Evolutionary conservation across 2,113 vertebrate genomes (phyloP).

Genomic region (Capra hircus): DNA sequence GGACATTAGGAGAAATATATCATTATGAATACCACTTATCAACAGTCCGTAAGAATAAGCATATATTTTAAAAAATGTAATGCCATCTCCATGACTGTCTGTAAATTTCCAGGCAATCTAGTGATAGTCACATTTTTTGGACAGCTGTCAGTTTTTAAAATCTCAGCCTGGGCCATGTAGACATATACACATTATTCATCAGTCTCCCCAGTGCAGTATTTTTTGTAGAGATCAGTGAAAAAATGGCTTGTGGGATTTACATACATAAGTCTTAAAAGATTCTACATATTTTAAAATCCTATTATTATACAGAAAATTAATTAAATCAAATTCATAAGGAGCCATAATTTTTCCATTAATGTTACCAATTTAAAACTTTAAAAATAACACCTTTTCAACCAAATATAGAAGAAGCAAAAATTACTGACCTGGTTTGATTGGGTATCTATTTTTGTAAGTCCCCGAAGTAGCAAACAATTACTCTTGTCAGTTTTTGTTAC

Average conservation of each 20-base stretch:
- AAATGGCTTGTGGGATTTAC: constrained; percentile 39
- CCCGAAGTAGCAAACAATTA: constrained; percentile 69
- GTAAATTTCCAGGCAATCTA: not conserved
- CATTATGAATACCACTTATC: not conserved
- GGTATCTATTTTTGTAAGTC: constrained; percentile 66
- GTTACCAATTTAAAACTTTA: constrained; percentile 41
- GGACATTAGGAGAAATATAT: not conserved
- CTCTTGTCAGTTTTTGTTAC: constrained; percentile 71
- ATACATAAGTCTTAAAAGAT: constrained; percentile 39
- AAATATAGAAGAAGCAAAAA: constrained; percentile 49
- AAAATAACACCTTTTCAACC: constrained; percentile 41
- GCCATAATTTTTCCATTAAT: constrained; percentile 29
- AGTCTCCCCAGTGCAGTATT: not conserved
- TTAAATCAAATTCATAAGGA: constrained; percentile 51
- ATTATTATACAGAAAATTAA: constrained; percentile 35
- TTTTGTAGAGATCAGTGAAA: constrained; percentile 22
- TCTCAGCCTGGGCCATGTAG: not conserved
- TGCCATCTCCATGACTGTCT: not conserved
- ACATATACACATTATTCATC: constrained; percentile 35
- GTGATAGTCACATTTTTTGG: not conserved
- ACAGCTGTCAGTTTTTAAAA: constrained; percentile 44
- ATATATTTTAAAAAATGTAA: not conserved
- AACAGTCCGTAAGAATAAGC: not conserved
- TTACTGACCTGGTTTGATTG: constrained; percentile 62
- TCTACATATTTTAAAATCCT: not conserved